Base-by-base conservation (phyloP, 2,797 vertebrate genomes). In the Chelonia mydas region DNA sequence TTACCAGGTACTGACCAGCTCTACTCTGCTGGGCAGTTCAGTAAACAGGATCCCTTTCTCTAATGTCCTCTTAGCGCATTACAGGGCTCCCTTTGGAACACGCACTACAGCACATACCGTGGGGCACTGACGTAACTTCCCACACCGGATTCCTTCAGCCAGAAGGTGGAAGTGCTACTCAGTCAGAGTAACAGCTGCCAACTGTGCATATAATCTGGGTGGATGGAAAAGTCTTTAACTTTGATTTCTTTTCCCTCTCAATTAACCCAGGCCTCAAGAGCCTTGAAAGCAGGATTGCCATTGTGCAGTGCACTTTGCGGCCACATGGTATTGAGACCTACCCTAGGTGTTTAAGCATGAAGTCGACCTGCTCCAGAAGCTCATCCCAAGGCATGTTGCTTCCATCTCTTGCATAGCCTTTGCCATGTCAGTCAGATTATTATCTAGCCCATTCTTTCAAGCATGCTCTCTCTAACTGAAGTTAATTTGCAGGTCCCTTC, bases 401-500 rank as follows among this genome's bases (percentile, higher is more conserved):
- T 61, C 91, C 80, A 45, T 95, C 41, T 23, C 50, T 83, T 84
- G 19, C 27, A 12, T 21, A 77, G 41, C 16, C 19, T 88, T 88
- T 68, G 13, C 10, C 45, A 50, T 0, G 0, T 16, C 21, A 54
- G 25, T 86, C 92, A 92, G 25, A 89, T 54, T 88, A 54, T 45
- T 84, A 59, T 72, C 57, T 88, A 86, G 79, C 4, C 0, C 1
- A 47, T 80, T 41, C 33, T 87, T 89, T 51, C 76, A 81, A 27
- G 1, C 6, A 53, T 81, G 53, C 33, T 81, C 33, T 91, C 76
- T 91, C 45, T 78, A 81, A 91, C 19, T 31, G 55, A 76, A 9
- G 77, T 79, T 90, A 90, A 88, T 93, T 80, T 59, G 87, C 87
- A 86, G 77, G 81, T 7, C 61, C 23, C 61, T 19, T 93, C 91